Evolutionary conservation across 2,888 invertebrate genomes (phyloP), one percentile per base, ranked within the genome.

Genomic region (Plusia festucae): DNA sequence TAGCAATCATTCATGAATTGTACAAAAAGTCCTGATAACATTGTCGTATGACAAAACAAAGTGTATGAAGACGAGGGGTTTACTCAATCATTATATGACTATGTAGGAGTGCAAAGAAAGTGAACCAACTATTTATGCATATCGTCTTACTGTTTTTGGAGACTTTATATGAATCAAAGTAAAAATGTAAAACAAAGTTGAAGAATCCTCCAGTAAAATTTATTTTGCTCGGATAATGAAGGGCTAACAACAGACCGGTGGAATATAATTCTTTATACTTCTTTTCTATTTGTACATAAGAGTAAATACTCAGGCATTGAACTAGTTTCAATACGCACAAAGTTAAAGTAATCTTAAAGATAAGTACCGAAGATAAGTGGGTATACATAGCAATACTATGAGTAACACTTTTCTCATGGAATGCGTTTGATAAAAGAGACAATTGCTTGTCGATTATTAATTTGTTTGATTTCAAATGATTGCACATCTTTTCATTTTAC

Each of bases 361-460:
- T 76, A 76, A 54, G 57, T 54, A 46, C 54, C n/a, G 18, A 24
- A 60, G 60, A 70, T 75, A 77, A 55, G 34, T 62, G n/a, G n/a
- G n/a, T n/a, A n/a, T n/a, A 20, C 46, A 57, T 72, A 34, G 11
- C 60, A 20, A 13, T 22, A 66, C 30, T 60, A 67, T 78, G 59
- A 80, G 64, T 73, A 68, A 73, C 64, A 63, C 51, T 73, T 75
- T 78, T 82, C 79, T 71, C 73, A 67, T 70, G 72, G 74, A 74
- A 73, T 77, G 68, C 60, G 49, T 24, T 60, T 53, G 78, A 72
- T 70, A 78, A 67, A 55, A 7, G 32, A 65, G 64, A 66, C 54
- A 63, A 68, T 62, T 34, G 46, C 59, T 52, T 68, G 53, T 54
- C 54, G 54, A 65, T 60, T 65, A 44, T 58, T 57, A 9, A 49